Evolutionary conservation across 2,797 vertebrate species (phyloP).

Genomic region (Sebastes dallii): DNA sequence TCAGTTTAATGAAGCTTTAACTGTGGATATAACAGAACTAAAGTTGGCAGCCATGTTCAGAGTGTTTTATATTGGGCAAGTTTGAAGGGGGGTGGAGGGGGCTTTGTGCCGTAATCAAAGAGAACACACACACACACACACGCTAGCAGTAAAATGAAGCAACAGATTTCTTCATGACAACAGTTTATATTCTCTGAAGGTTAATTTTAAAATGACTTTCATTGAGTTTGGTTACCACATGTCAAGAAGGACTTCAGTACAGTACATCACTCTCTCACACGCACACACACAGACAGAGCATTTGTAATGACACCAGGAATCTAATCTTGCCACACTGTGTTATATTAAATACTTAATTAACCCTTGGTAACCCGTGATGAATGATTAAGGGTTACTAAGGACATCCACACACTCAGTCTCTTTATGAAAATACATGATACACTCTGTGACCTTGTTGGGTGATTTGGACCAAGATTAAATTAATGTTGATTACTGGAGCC

Average conservation of each 20-base stretch:
- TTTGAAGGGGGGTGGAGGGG: background rate
- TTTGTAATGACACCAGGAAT: slow-evolving; percentile 13
- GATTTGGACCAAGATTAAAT: slow-evolving; percentile 46
- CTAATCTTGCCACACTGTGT: slow-evolving; percentile 23
- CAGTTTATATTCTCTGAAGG: background rate
- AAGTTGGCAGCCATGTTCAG: background rate
- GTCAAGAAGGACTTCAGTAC: slow-evolving; percentile 4
- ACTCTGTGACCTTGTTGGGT: slow-evolving; percentile 21
- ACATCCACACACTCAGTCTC: background rate
- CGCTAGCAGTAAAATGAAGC: background rate
- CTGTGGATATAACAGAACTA: background rate
- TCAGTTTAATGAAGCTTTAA: background rate
- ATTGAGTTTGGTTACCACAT: slow-evolving; percentile 19
- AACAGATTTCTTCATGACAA: background rate
- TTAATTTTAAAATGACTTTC: slow-evolving; percentile 14
- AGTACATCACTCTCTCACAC: background rate
- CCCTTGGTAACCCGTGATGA: slow-evolving; percentile 32
- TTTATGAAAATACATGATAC: slow-evolving; percentile 13
- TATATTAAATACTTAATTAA: slow-evolving; percentile 59
- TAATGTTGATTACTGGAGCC: slow-evolving; percentile 28
- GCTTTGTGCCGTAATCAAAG: background rate
- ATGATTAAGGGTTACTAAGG: background rate
- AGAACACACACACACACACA: background rate
- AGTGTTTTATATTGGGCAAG: background rate
- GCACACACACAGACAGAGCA: background rate